Evolutionary conservation across 2,888 invertebrate species (phyloP).

Genomic region (Drosophila rubida): DNA sequence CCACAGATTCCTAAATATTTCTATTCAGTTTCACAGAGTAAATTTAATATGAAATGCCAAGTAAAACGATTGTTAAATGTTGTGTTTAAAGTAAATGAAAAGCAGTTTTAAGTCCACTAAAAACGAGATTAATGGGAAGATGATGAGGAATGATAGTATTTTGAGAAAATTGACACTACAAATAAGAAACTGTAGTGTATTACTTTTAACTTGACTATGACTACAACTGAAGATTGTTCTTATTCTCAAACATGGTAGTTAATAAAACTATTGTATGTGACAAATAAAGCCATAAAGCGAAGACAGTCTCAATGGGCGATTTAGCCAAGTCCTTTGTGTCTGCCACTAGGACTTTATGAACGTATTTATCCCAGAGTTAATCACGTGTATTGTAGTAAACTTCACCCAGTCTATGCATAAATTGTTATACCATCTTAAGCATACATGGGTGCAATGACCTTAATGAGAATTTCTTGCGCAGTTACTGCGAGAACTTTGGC

Average conservation of each 20-base stretch:
- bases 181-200: too few species aligned
- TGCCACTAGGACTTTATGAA: background rate
- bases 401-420: background rate
- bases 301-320: background rate
- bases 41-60: background rate
- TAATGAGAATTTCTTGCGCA: background rate
- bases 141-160: too few species aligned
- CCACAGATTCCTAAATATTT: background rate
- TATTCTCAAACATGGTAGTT: too few species aligned
- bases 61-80: background rate
- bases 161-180: too few species aligned
- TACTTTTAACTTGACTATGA: too few species aligned
- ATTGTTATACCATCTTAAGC: background rate
- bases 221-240: too few species aligned
- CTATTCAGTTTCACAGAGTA: background rate
- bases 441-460: background rate
- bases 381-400: background rate
- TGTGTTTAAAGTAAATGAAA: too few species aligned
- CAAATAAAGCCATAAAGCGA: background rate
- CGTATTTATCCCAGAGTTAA: background rate
- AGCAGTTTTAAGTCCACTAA: too few species aligned
- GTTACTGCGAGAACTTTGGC: background rate
- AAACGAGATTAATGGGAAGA: too few species aligned
- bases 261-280: background rate
- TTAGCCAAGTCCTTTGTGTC: background rate